Evolutionary conservation across 2,113 vertebrate genomes (phyloP).

Genomic region (Urocolius indicus): DNA sequence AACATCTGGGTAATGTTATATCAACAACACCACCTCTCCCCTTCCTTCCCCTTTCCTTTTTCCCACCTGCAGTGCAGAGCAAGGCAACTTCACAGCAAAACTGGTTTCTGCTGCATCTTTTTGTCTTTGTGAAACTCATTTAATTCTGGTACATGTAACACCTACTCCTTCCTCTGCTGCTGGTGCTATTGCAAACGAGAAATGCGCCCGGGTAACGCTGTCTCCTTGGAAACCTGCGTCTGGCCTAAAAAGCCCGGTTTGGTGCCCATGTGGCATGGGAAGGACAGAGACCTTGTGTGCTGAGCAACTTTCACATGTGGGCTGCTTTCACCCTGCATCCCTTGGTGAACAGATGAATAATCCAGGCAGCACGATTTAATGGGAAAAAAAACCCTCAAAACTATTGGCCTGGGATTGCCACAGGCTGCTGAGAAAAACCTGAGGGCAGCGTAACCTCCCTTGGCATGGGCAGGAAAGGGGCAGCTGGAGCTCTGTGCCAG

Average conservation of each 20-base stretch:
- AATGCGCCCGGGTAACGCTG: accelerated
- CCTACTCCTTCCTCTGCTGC: slow-evolving; percentile 13
- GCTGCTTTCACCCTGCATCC: neutral
- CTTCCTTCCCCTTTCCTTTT: neutral
- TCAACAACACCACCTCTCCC: neutral
- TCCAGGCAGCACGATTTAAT: neutral
- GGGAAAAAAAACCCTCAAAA: neutral
- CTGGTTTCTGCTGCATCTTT: neutral
- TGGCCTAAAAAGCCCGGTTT: neutral
- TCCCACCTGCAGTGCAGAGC: neutral
- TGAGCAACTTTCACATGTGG: neutral
- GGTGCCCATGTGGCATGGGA: neutral
- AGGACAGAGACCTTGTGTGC: neutral
- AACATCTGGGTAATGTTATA: neutral
- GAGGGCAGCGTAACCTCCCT: neutral
- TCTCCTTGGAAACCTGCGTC: slow-evolving; percentile 43
- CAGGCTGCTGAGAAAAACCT: neutral
- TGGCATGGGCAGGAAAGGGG: neutral
- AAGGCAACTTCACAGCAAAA: neutral
- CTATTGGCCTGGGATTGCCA: neutral
- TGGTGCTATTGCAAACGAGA: neutral
- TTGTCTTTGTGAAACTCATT: neutral
- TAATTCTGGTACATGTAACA: neutral
- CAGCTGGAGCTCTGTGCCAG: neutral
- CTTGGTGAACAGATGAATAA: neutral